Base-by-base conservation (phyloP, 1,140 invertebrate species). In the Musca vetustissima region DNA sequence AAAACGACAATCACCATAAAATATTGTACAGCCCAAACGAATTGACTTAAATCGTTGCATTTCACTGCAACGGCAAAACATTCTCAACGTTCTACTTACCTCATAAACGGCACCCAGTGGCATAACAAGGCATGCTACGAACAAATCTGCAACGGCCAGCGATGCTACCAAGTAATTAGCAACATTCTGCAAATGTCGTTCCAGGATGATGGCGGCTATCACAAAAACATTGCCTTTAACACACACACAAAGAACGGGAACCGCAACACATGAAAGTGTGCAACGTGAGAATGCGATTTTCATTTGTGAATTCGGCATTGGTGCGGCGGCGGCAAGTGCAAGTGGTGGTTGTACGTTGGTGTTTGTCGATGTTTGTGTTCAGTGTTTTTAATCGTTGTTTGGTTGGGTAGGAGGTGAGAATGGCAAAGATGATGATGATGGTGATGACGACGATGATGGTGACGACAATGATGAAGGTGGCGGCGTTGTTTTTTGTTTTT, bases 51-150 rank as follows among this genome's bases (percentile, higher is more conserved):
- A 43, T 43, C 11, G 36, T 2, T 8, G 11, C 11, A 43, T 43
- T 43, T 7, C 11, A 43, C 36, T 43, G 1, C 11, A 7, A n/a
- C n/a, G n/a, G n/a, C 11, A 13, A 43, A 4, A 43, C 36, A 43
- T 43, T 43, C 11, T 43, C 36, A 13, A 13, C 13, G 36, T 13
- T 43, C 36, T 43, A 83, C 84, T 83, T 81, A 90, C 89, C 87
- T 89, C 89, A 77, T 90, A 88, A 55, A 93, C 89, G 24, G 92
- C 92, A 72, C 92, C 92, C 4, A 96, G 82, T 6, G 95, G 94
- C 92, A 96, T 96, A 21, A 97, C 95, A 25, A 96, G 85, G 76
- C 93, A 93, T 1, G 94, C 94, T 21, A 97, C 95, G 88, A 97
- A 90, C 15, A 97, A 86, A 82, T 97, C 95, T 13, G 95, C 94